phyloP scores from a whole-genome alignment of 2,797 vertebrate species.

The Pitangus sulphuratus region DNA sequence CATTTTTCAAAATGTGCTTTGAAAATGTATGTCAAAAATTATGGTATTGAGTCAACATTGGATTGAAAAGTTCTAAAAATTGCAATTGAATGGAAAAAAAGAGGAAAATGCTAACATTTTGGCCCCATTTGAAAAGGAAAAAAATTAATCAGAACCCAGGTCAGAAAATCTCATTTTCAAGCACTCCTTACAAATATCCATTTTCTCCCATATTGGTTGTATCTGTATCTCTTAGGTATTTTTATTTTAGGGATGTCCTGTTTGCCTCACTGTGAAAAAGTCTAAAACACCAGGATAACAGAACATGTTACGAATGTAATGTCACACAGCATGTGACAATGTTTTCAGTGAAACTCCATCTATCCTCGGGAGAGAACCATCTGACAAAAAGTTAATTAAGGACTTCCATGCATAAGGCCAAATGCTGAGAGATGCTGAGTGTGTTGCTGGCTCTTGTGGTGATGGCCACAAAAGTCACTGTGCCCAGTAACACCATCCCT shows the following conservation, averaged over 20 bases:
- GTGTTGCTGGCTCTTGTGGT: accelerated
- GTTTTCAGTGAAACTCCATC: background rate
- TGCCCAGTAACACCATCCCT: accelerated
- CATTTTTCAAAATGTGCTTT: background rate
- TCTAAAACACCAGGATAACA: background rate
- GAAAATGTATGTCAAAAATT: background rate
- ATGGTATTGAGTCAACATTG: background rate
- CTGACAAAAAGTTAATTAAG: background rate
- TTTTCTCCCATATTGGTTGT: background rate
- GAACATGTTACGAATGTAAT: background rate
- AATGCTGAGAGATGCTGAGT: background rate
- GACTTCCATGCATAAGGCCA: background rate
- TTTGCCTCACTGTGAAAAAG: background rate
- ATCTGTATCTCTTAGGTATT: background rate
- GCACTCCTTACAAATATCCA: background rate
- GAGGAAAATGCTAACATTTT: background rate
- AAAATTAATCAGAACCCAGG: background rate
- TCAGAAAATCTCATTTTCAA: background rate
- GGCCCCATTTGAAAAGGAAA: background rate
- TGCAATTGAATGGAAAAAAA: background rate
- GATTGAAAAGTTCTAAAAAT: background rate
- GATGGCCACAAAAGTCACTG: background rate
- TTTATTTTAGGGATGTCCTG: background rate
- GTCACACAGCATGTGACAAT: background rate
- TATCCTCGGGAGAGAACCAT: background rate